phyloP scores from a whole-genome alignment of 2,797 vertebrate genomes.

The Eidolon dupreanum region DNA sequence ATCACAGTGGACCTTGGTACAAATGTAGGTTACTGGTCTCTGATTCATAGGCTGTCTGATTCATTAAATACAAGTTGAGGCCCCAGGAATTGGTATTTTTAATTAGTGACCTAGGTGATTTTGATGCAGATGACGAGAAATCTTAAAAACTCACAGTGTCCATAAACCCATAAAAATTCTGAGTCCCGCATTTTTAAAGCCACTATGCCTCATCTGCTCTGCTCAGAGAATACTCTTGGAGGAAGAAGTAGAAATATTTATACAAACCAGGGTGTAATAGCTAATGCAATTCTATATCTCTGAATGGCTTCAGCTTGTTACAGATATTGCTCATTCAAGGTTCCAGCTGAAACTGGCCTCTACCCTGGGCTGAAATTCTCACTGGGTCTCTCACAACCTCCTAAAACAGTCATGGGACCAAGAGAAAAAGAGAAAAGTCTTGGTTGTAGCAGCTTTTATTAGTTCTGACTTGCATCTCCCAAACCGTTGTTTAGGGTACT shows the following conservation, averaged over 20 bases:
- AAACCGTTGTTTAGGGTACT: not conserved
- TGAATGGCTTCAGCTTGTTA: not conserved
- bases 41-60: not conserved
- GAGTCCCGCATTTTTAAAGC: not conserved
- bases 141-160: not conserved
- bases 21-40: not conserved
- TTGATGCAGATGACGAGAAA: not conserved
- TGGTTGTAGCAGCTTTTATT: not conserved
- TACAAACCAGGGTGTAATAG: not conserved
- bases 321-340: not conserved
- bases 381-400: not conserved
- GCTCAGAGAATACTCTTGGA: not conserved
- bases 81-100: not conserved
- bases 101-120: not conserved
- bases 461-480: not conserved
- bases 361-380: not conserved
- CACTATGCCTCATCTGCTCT: not conserved
- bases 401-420: not conserved
- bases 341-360: not conserved
- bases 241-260: not conserved
- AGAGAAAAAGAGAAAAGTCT: not conserved
- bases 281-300: not conserved
- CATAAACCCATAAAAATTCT: not conserved
- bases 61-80: not conserved
- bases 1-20: not conserved